Conservation (phyloP, 2,113 vertebrate species). For the Phyllostomus hastatus region DNA sequence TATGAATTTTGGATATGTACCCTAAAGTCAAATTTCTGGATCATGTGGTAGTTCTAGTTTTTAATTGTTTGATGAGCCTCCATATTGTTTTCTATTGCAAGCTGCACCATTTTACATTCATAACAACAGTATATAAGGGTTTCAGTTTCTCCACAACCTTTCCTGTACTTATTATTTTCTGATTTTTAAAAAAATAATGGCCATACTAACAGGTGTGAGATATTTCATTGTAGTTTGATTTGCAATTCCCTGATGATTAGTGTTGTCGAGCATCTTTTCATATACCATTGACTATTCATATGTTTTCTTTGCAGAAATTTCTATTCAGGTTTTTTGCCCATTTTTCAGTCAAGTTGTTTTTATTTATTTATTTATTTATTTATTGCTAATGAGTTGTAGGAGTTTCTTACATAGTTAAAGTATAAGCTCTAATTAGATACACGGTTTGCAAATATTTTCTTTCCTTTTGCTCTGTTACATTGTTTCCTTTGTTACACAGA, state of each 20-base stretch:
- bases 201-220: neutral
- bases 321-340: neutral
- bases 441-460: neutral
- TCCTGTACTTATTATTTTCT: neutral
- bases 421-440: neutral
- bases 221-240: neutral
- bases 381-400: neutral
- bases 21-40: no score
- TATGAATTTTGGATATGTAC: neutral
- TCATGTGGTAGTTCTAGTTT: neutral
- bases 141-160: neutral
- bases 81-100: neutral
- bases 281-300: neutral
- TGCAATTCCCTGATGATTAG: neutral
- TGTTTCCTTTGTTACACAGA: neutral
- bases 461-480: neutral
- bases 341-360: neutral
- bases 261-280: neutral
- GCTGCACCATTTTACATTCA: neutral
- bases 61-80: neutral
- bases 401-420: neutral
- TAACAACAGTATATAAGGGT: neutral
- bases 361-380: neutral
- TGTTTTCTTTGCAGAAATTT: neutral
- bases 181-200: neutral